Evolutionary conservation across 2,888 invertebrate genomes (phyloP).

Genomic region (Catocala fraxini): DNA sequence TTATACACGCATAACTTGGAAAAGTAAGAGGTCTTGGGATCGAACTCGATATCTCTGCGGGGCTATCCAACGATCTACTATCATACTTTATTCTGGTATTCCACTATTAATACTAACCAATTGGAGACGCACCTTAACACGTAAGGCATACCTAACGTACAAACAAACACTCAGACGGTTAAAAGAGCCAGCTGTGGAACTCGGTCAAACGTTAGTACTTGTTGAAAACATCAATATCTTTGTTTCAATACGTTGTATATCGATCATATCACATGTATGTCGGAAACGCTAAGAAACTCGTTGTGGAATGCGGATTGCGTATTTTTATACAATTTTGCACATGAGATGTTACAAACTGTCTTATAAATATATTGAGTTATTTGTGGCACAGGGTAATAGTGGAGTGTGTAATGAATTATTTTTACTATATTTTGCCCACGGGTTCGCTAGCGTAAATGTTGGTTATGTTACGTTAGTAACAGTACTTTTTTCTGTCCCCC

Average conservation of each 20-base stretch:
- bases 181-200: constrained; percentile 40
- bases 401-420: no score
- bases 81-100: no score
- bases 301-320: not conserved
- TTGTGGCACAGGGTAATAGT: not conserved
- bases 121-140: not conserved
- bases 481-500: no score
- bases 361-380: not conserved
- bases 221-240: constrained; percentile 37
- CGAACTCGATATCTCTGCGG: no score
- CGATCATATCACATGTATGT: constrained; percentile 13
- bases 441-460: no score
- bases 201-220: constrained; percentile 35
- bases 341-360: not conserved
- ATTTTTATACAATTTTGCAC: constrained; percentile 2
- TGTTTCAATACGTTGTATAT: constrained; percentile 19
- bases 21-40: no score
- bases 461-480: no score
- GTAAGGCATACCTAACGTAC: constrained; percentile 7
- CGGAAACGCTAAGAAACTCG: constrained; percentile 11
- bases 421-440: no score
- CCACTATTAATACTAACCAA: no score
- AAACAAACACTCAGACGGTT: constrained; percentile 28
- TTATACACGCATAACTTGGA: no score
- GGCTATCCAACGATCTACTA: no score